Evolutionary conservation across 2,113 vertebrate species (phyloP), one percentile per base, ranked within the genome.

Genomic region (Rhea americana): DNA sequence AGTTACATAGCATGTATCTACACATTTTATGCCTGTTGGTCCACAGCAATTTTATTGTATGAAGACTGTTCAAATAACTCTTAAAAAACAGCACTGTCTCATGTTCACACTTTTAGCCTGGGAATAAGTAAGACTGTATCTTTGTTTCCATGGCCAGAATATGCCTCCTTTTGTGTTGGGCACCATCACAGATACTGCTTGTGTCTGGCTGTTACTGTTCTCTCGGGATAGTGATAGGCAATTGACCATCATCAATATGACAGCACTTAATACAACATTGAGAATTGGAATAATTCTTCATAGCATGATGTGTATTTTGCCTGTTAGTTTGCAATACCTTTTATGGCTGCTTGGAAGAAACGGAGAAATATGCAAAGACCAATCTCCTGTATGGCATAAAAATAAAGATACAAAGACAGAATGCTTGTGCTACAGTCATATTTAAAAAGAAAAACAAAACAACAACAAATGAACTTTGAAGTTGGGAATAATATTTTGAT

Each of bases 261-360:
- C 21, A 61, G 18, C 16, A 50, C 61, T 85, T 82, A 65, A 39
- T 80, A 67, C 15, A 83, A 75, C 89, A 85, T 81, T 10, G 61
- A 81, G 85, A 95, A 91, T 81, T 13, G 72, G 68, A 93, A 91
- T 95, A 94, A 94, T 88, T 30, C 32, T 71, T 88, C 56, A 65
- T 63, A 90, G 65, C 59, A 71, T 11, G 22, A 50, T 59, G 96
- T 95, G 61, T 94, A 66, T 95, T 97, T 97, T 95, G 93, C 93
- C 72, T 93, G 71, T 86, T 92, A 14, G 56, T 71, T 91, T 94
- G 63, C 89, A 77, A 67, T 8, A 18, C 85, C 48, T 5, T 72
- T 48, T 77, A 41, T 35, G 78, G 85, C 74, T 93, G 50, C 84
- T 76, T 55, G 92, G 85, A 80, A 92, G 91, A 77, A 58, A 87